These are phyloP conservation scores for Bombyx huttoni DNA, from an alignment of 2,888 invertebrate species.

Conservation along the genomic window DNA sequence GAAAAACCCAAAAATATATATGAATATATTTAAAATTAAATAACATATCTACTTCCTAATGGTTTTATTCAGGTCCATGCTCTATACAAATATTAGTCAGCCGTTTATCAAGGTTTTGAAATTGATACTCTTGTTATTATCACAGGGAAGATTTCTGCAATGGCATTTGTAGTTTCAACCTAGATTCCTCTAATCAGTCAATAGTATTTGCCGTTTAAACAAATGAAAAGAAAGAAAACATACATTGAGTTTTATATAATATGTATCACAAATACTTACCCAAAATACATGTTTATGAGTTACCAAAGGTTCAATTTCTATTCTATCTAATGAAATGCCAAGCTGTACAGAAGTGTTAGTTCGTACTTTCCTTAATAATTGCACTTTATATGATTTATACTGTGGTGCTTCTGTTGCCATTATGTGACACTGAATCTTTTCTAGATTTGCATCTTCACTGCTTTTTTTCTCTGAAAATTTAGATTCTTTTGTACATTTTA, in stretches of 20 bases:
- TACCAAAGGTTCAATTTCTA: slow-evolving; percentile 90
- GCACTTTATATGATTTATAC: slow-evolving; percentile 86
- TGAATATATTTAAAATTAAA: not conserved
- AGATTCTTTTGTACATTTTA: not conserved
- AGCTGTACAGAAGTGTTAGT: slow-evolving; percentile 88
- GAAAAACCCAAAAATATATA: slow-evolving; percentile 12
- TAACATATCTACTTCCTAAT: not conserved
- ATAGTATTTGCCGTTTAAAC: too few species aligned
- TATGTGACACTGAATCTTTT: slow-evolving; percentile 80
- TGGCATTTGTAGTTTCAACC: too few species aligned
- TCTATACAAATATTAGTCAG: too few species aligned
- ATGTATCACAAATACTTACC: slow-evolving; percentile 41
- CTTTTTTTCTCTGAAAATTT: slow-evolving; percentile 25
- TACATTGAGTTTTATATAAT: too few species aligned
- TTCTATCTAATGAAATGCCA: slow-evolving; percentile 90
- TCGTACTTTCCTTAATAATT: slow-evolving; percentile 83
- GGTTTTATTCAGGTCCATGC: not conserved
- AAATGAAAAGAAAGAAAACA: too few species aligned
- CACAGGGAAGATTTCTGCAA: too few species aligned
- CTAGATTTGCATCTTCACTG: slow-evolving; percentile 59
- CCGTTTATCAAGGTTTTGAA: too few species aligned
- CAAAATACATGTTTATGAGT: slow-evolving; percentile 77
- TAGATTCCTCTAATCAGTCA: too few species aligned
- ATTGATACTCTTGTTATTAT: too few species aligned
- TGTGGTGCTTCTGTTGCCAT: slow-evolving; percentile 89